phyloP scores from a whole-genome alignment of 2,113 vertebrate genomes.

The mouse (Mus musculus) region DNA sequence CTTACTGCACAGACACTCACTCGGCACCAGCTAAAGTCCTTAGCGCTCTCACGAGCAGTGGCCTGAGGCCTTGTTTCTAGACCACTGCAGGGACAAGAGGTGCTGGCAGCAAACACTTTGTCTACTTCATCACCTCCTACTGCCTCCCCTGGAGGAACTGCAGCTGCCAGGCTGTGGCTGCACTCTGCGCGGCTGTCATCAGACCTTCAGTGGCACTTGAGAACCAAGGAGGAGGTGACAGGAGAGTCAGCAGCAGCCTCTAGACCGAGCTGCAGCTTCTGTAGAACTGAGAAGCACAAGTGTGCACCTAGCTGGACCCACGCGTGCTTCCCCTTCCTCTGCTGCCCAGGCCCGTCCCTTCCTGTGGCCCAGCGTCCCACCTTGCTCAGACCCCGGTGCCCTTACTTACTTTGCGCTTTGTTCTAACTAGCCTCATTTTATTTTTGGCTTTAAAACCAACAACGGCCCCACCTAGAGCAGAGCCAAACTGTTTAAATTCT shows the following conservation, averaged over 20 bases:
- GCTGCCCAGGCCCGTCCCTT: accelerated
- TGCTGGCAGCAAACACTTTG: neutral
- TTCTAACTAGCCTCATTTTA: constrained; percentile 9
- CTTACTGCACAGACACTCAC: neutral
- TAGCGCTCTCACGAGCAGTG: neutral
- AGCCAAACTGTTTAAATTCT: constrained; percentile 56
- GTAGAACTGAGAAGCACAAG: neutral
- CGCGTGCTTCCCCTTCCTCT: accelerated
- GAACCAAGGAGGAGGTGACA: neutral
- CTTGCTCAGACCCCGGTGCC: neutral
- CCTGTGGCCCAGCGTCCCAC: accelerated
- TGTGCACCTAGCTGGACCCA: neutral
- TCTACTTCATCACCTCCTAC: neutral
- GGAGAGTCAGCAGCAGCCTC: neutral
- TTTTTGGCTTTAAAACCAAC: constrained; percentile 56
- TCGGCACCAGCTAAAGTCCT: neutral
- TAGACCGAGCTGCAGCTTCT: neutral
- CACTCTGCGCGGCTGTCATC: neutral
- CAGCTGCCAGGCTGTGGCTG: neutral
- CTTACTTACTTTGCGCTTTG: neutral
- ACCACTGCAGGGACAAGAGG: neutral
- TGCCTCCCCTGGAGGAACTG: neutral
- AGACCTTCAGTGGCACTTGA: neutral
- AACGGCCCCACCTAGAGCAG: constrained; percentile 62
- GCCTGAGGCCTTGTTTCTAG: neutral